These are phyloP conservation scores for Oplegnathus fasciatus DNA, from an alignment of 2,113 vertebrate genomes.

Conservation along the genomic window DNA sequence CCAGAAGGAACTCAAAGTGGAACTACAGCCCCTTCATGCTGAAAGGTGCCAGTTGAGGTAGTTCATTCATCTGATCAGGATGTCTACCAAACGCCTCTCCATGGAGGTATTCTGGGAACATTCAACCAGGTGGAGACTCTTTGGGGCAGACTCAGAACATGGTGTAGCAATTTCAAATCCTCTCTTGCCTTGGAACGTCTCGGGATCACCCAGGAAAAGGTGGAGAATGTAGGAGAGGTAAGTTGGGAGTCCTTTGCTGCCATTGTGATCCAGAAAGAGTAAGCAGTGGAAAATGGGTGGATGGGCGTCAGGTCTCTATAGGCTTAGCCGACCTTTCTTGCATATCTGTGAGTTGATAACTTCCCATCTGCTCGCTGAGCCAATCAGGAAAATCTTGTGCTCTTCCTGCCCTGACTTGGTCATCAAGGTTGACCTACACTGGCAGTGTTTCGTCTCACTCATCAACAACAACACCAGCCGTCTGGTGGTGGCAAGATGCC, in stretches of 20 bases:
- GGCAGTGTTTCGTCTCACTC: slow-evolving; percentile 28
- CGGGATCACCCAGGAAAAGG: not conserved
- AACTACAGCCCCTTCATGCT: not conserved
- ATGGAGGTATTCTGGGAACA: slow-evolving; percentile 10
- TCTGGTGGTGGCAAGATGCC: slow-evolving; percentile 26
- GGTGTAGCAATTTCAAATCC: not conserved
- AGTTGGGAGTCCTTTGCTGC: not conserved
- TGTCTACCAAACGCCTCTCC: not conserved
- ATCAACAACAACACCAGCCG: slow-evolving; percentile 40
- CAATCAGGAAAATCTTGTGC: slow-evolving; percentile 6
- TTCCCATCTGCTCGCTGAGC: slow-evolving; percentile 17
- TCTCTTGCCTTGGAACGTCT: not conserved
- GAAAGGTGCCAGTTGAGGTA: not conserved
- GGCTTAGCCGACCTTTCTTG: not conserved
- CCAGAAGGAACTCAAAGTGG: not conserved
- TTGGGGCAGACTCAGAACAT: not conserved
- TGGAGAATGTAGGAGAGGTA: not conserved
- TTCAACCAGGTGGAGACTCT: not conserved
- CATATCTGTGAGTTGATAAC: slow-evolving; percentile 11
- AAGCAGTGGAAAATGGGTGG: not conserved
- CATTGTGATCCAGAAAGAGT: slow-evolving; percentile 5
- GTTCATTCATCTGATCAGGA: not conserved
- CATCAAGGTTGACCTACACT: slow-evolving; percentile 28
- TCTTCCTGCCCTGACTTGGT: not conserved
- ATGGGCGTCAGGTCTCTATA: not conserved